Conservation (phyloP, 1,140 invertebrate genomes). For the Diorhabda sublineata region DNA sequence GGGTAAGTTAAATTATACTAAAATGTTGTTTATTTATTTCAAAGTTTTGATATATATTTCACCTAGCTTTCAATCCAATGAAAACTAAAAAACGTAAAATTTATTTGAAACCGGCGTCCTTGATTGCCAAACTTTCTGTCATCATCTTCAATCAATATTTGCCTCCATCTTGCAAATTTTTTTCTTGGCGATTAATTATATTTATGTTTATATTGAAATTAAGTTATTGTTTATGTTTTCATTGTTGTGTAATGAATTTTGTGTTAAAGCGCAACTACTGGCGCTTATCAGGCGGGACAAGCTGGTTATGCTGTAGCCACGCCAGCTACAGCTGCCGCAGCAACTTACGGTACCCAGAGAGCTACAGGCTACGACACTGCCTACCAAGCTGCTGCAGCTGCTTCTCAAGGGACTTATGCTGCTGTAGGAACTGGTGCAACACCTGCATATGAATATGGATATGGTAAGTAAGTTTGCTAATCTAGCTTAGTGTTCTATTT, state of each 20-base stretch:
- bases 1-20: constrained; percentile 55
- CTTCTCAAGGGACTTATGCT: constrained; percentile 63
- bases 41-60: neutral
- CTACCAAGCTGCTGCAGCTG: constrained; percentile 64
- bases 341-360: constrained; percentile 72
- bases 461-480: constrained; percentile 52
- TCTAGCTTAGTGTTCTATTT: too few relatives aligned
- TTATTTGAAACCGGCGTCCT: constrained; percentile 36
- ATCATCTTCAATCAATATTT: constrained; percentile 29
- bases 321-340: constrained; percentile 68
- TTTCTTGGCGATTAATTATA: neutral
- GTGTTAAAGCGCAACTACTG: constrained; percentile 55
- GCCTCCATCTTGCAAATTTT: neutral
- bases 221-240: neutral
- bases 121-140: constrained; percentile 34
- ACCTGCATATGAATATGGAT: constrained; percentile 65
- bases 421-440: constrained; percentile 60
- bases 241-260: constrained; percentile 13
- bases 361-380: constrained; percentile 73
- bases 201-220: neutral
- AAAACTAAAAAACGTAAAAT: neutral
- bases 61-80: neutral
- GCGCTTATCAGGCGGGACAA: constrained; percentile 74
- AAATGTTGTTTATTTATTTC: constrained; percentile 6
- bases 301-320: constrained; percentile 79